Evolutionary conservation across 1,140 invertebrate species (phyloP), one percentile per base, ranked within the genome.

Genomic region (Scylla paramamosain): DNA sequence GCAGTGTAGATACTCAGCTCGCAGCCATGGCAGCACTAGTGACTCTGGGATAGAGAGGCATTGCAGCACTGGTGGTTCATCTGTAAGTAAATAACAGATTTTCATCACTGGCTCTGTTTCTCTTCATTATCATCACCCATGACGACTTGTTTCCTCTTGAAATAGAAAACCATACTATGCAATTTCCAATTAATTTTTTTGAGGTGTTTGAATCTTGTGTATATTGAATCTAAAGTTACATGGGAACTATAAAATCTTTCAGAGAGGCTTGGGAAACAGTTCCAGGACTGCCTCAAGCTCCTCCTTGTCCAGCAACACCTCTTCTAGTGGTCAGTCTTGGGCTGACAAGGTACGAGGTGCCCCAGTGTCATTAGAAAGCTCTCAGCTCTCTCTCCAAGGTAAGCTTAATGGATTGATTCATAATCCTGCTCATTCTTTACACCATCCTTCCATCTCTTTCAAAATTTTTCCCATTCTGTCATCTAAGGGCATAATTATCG

Each of bases 261-360:
- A 95, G 94, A 92, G 52, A 59, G 77, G 77, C 4, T 25, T 84
- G 6, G 90, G 77, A 16, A 92, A 84, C 48, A 77, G 84, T 16
- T 89, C 91, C 7, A 83, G 90, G 39, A 86, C 94, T 48, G 82
- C 94, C 12, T 95, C 94, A 10, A 95, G 46, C 25, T 95, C 94
- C 4, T 95, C 94, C 14, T 67, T 95, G 29, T 95, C 94, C 39
- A 95, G 94, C 77, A 95, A 82, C 83, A 92, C 94, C 7, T 95
- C 94, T 25, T 95, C 94, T 4, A 92, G 89, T 91, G 94, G 94
- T 8, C 94, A 91, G 94, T 95, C 94, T 14, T 95, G 94, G 94
- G 94, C 94, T 48, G 94, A 95, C 86, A 95, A 95, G 86, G 94
- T 95, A 25, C 89, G 94, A 31, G 94, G 94, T 14, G 94, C 90